These are phyloP conservation scores for Nomada fucata DNA, from an alignment of 2,888 invertebrate species.

Conservation along the genomic window DNA sequence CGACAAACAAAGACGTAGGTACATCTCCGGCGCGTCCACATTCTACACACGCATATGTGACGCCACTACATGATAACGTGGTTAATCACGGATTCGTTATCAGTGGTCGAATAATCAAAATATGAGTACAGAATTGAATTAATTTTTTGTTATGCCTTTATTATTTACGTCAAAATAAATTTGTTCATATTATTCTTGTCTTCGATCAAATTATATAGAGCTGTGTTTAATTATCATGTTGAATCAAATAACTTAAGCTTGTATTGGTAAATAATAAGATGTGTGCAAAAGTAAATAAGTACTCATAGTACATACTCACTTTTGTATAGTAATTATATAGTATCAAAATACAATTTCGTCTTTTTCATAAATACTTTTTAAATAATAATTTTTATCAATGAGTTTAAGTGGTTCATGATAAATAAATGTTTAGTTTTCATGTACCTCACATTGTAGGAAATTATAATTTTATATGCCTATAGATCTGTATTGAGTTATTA, in stretches of 20 bases:
- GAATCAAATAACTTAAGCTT: too few relatives aligned
- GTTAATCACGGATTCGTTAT: slow-evolving; percentile 44
- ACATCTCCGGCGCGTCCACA: slow-evolving; percentile 20
- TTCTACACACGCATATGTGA: slow-evolving; percentile 32
- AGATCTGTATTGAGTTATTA: too few relatives aligned
- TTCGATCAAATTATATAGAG: too few relatives aligned
- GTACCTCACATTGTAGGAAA: too few relatives aligned
- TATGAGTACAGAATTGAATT: background rate
- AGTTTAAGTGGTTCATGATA: too few relatives aligned
- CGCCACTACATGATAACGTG: slow-evolving; percentile 28
- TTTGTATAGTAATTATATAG: background rate
- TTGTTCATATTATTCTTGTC: too few relatives aligned
- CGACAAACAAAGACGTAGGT: slow-evolving; percentile 33
- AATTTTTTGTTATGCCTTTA: background rate
- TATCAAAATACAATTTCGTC: background rate
- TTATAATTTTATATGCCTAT: too few relatives aligned
- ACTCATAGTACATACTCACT: too few relatives aligned
- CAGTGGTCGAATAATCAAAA: slow-evolving; percentile 26
- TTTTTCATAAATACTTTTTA: background rate
- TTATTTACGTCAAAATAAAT: background rate
- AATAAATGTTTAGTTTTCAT: background rate
- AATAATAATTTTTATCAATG: too few relatives aligned
- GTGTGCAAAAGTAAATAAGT: background rate
- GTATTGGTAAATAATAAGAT: background rate
- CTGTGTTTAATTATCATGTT: too few relatives aligned